Evolutionary conservation across 2,888 invertebrate genomes (phyloP).

Genomic region (Amphipyra berbera): DNA sequence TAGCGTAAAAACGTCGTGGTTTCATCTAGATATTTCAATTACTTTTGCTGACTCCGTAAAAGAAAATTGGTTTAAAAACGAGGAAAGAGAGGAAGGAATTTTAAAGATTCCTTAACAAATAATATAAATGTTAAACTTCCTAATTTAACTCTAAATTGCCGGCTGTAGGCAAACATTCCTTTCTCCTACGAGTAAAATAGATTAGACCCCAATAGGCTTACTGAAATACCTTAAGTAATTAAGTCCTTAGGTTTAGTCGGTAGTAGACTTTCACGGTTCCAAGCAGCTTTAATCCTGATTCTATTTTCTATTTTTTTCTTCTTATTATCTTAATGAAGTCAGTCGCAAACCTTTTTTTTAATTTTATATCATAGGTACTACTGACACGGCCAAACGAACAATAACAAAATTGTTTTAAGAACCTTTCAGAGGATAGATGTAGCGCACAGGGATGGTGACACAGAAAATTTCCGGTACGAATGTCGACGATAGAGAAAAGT

Average conservation of each 20-base stretch:
- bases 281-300: slow-evolving; percentile 5
- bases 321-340: too few species aligned
- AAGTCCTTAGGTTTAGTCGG: slow-evolving; percentile 44
- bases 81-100: slow-evolving; percentile 18
- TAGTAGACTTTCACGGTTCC: slow-evolving; percentile 19
- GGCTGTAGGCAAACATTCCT: slow-evolving; percentile 29
- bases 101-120: slow-evolving; percentile 25
- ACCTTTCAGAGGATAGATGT: slow-evolving; percentile 1
- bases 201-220: slow-evolving; percentile 44
- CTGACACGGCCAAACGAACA: too few species aligned
- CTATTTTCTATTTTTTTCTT: not conserved
- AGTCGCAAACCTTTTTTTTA: too few species aligned
- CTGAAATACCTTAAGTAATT: slow-evolving; percentile 46
- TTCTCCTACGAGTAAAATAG: slow-evolving; percentile 36
- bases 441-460: slow-evolving; percentile 2
- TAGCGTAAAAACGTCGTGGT: slow-evolving; percentile 10
- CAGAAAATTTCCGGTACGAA: slow-evolving; percentile 18
- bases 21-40: slow-evolving; percentile 47
- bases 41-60: slow-evolving; percentile 36
- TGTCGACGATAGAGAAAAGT: slow-evolving; percentile 17
- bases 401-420: not conserved
- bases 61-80: slow-evolving; percentile 34
- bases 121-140: slow-evolving; percentile 31
- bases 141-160: slow-evolving; percentile 25
- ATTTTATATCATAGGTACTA: too few species aligned